Percentiles rank a stretch among this genome's conserved stretches.
phyloP scores from a whole-genome alignment of 2,797 vertebrate genomes.

The Enteromius unitaeniatus region DNA sequence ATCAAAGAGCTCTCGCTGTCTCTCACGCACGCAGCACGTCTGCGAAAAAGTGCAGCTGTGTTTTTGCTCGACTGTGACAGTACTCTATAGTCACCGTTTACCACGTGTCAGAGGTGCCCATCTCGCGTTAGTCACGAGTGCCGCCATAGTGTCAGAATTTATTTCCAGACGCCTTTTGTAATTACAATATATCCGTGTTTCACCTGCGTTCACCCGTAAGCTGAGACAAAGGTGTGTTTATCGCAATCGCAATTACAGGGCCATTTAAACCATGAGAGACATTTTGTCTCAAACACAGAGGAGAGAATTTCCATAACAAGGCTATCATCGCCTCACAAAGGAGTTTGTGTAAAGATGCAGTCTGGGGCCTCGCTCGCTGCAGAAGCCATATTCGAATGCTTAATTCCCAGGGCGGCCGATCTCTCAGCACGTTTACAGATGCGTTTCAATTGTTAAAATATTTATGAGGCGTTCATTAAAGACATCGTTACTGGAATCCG shows the following conservation, averaged over 20 bases:
- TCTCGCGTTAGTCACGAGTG: slow-evolving; percentile 16
- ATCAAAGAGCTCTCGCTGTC: slow-evolving; percentile 52
- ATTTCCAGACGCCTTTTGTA: slow-evolving; percentile 33
- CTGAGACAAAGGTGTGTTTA: slow-evolving; percentile 50
- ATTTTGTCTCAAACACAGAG: slow-evolving; percentile 63
- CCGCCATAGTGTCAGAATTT: not conserved
- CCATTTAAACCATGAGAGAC: slow-evolving; percentile 51
- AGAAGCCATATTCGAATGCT: slow-evolving; percentile 45
- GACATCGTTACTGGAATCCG: slow-evolving; percentile 46
- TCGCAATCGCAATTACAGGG: slow-evolving; percentile 50
- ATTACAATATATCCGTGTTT: slow-evolving; percentile 34
- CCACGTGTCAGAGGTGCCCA: slow-evolving; percentile 30
- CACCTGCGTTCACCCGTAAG: slow-evolving; percentile 14
- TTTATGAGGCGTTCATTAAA: slow-evolving; percentile 67
- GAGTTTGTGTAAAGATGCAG: slow-evolving; percentile 47
- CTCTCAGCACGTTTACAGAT: slow-evolving; percentile 65
- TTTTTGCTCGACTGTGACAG: slow-evolving; percentile 36
- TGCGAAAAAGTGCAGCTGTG: slow-evolving; percentile 25
- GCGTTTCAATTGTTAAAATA: slow-evolving; percentile 63
- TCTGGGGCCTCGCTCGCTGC: slow-evolving; percentile 61
- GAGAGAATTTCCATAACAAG: slow-evolving; percentile 69
- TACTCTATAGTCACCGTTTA: slow-evolving; percentile 35
- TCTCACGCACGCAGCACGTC: slow-evolving; percentile 16
- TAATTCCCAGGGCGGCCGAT: slow-evolving; percentile 60
- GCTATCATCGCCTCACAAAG: slow-evolving; percentile 60